Conservation (phyloP, 2,888 invertebrate genomes). For the Rhingia rostrata region DNA sequence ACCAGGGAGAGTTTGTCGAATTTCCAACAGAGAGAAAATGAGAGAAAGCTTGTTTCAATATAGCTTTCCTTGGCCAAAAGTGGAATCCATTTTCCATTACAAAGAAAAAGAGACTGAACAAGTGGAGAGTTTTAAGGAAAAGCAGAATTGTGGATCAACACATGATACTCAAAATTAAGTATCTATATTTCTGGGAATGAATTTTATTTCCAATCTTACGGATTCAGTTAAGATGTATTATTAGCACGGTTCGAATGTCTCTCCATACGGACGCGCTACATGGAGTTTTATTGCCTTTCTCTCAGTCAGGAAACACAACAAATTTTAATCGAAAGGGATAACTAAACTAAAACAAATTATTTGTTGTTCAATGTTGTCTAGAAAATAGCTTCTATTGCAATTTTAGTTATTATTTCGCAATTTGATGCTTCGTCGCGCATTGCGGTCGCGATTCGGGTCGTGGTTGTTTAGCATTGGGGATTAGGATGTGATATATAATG, state of each 20-base stretch:
- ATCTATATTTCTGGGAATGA: conserved; percentile 72
- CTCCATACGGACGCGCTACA: conserved; percentile 76
- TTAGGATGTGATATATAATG: conserved; percentile 22
- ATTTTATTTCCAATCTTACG: conserved; percentile 71
- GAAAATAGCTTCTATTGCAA: conserved; percentile 4
- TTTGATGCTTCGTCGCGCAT: conserved; percentile 25
- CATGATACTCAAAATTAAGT: conserved; percentile 73
- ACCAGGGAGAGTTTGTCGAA: neutral
- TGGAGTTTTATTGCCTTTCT: conserved; percentile 31
- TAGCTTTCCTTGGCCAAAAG: conserved; percentile 43
- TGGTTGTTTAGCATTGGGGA: neutral
- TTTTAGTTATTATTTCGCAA: conserved; percentile 4
- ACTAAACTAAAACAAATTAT: neutral
- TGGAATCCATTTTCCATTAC: conserved; percentile 62
- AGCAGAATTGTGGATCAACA: conserved; percentile 71
- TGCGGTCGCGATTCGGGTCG: conserved; percentile 41
- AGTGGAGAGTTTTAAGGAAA: conserved; percentile 50
- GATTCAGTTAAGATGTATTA: conserved; percentile 81
- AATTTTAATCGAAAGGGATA: conserved; percentile 10
- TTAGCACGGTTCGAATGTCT: conserved; percentile 82
- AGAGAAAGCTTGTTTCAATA: conserved; percentile 51
- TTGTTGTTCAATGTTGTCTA: conserved; percentile 41
- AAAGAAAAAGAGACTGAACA: conserved; percentile 26
- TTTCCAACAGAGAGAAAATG: conserved; percentile 56
- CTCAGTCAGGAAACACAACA: conserved; percentile 34